Percentiles rank a stretch among this genome's conserved stretches.
These are phyloP conservation scores for Atherinosoma microstoma DNA, from an alignment of 2,797 vertebrate genomes.

Conservation along the genomic window DNA sequence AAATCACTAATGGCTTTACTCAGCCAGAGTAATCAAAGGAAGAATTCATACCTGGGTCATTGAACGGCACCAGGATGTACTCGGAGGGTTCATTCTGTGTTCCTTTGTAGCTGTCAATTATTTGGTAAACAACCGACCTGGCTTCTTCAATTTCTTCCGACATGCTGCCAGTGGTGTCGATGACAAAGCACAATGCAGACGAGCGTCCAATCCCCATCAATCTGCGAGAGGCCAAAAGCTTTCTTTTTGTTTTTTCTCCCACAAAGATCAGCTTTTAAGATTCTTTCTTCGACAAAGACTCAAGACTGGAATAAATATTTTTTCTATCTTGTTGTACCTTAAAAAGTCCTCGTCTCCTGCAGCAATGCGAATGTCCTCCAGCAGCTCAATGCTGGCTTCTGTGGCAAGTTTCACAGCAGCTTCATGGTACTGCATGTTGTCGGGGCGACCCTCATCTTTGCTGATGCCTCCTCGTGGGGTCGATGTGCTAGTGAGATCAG, in stretches of 20 bases:
- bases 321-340: constrained; percentile 52
- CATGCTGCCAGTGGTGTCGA: constrained; percentile 85
- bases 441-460: constrained; percentile 72
- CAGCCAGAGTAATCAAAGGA: too few relatives aligned
- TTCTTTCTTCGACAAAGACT: background rate
- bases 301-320: background rate
- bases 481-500: constrained; percentile 66
- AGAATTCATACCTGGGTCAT: constrained; percentile 75
- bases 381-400: constrained; percentile 68
- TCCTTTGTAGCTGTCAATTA: constrained; percentile 80
- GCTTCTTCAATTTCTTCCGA: constrained; percentile 72
- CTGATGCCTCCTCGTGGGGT: constrained; percentile 77
- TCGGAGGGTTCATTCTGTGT: constrained; percentile 83
- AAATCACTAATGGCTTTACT: too few relatives aligned
- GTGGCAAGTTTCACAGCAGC: constrained; percentile 71
- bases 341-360: constrained; percentile 72
- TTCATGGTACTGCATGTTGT: constrained; percentile 65
- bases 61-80: constrained; percentile 85
- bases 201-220: constrained; percentile 81
- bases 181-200: constrained; percentile 80
- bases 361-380: constrained; percentile 75
- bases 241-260: background rate
- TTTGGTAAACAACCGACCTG: constrained; percentile 47
- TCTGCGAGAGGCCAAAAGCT: constrained; percentile 51
- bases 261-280: background rate